Base-by-base conservation (phyloP, 2,888 invertebrate genomes). In the Oligia strigilis region DNA sequence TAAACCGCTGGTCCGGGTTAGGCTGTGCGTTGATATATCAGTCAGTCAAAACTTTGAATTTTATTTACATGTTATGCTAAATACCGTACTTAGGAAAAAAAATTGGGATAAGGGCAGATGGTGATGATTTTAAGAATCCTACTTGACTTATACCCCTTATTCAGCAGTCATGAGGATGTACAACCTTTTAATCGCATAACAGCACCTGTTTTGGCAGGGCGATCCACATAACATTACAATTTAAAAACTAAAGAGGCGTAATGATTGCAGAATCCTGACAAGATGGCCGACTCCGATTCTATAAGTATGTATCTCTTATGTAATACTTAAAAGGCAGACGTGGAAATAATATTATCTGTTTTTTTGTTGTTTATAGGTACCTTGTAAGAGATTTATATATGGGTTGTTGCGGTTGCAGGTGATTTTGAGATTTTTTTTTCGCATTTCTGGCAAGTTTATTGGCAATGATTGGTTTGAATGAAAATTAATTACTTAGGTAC, bases 251-350 rank as follows among this genome's bases (percentile, higher is more conserved):
- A 74, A 72, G 76, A 82, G 72, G 70, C 58, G 75, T 55, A 62
- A 69, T 55, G 29, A 80, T 85, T 85, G 84, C 85, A 80, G 80
- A 84, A 85, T 83, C n/a, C 40, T 62, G 13, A 29, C 64, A 49
- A 80, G 82, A 76, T 81, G 77, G 70, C 52, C 55, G 86, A 78
- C 84, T 77, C 66, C 83, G 73, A 75, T 88, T 86, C 67, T 88
- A 77, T 52, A 76, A 64, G 67, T 65, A 80, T 9, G 84, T 65
- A 52, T 40, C 19, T 64, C 43, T 86, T 83, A 81, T 78, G 87
- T 79, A 87, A 87, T 13, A 43, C 2, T 85, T 0, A 80, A 85
- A 82, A 88, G 80, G 78, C 69, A 88, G 80, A 87, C 62, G 49
- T 19, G 49, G 60, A 58, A 36, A 40, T 71, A n/a, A 75, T 29